A percentile compares a stretch with the other conserved stretches of the same genome.
phyloP scores from a whole-genome alignment of 2,113 vertebrate genomes.

The Nesogale talazaci region DNA sequence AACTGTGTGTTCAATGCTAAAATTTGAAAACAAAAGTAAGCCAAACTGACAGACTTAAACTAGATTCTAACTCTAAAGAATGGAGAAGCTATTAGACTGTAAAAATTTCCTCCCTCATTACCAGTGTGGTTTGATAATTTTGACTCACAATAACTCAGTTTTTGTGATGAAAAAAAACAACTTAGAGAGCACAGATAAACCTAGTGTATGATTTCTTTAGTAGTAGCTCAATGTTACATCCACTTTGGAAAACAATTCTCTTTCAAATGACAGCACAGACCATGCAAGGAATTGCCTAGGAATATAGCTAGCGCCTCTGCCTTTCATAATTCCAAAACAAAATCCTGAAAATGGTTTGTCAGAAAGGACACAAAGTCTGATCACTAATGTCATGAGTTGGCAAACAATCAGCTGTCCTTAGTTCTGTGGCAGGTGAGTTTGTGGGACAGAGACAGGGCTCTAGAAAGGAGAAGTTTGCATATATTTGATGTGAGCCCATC shows the following conservation, averaged over 20 bases:
- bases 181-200: constrained; percentile 38
- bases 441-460: constrained; percentile 50
- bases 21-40: constrained; percentile 69
- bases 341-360: constrained; percentile 63
- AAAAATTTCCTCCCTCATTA: constrained; percentile 26
- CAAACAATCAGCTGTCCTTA: constrained; percentile 78
- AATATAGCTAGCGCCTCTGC: constrained; percentile 70
- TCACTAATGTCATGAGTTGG: constrained; percentile 55
- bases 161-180: constrained; percentile 55
- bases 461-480: constrained; percentile 71
- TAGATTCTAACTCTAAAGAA: constrained; percentile 52
- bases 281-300: constrained; percentile 51
- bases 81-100: constrained; percentile 56
- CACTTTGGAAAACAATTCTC: constrained; percentile 35
- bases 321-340: constrained; percentile 45
- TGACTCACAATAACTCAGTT: constrained; percentile 64
- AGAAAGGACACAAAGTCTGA: constrained; percentile 62
- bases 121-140: constrained; percentile 55
- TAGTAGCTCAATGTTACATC: constrained; percentile 20
- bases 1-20: constrained; percentile 77
- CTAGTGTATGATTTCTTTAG: not conserved
- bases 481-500: constrained; percentile 63
- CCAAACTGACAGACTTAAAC: constrained; percentile 71
- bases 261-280: constrained; percentile 61
- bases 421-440: constrained; percentile 74